These are phyloP conservation scores for Alloscopus bannaensis DNA, from an alignment of 2,888 invertebrate species.

Conservation along the genomic window DNA sequence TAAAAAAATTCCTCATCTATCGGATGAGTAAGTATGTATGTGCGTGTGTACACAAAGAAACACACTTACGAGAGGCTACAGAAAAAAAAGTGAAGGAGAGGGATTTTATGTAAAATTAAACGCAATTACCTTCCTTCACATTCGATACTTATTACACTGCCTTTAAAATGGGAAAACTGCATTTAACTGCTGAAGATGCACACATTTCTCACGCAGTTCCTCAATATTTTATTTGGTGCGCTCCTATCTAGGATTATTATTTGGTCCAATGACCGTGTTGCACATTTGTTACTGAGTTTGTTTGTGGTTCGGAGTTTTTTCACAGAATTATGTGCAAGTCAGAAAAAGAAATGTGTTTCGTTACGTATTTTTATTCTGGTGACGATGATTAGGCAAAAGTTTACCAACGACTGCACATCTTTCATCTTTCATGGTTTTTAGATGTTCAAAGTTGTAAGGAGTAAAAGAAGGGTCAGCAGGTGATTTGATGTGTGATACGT, in stretches of 20 bases:
- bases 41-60: no score
- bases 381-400: neutral
- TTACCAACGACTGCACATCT: no score
- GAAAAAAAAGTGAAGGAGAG: no score
- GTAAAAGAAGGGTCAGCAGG: slow-evolving; percentile 36
- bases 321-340: neutral
- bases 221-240: neutral
- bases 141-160: no score
- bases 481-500: slow-evolving; percentile 32
- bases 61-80: no score
- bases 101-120: no score
- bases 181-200: neutral
- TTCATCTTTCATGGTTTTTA: neutral
- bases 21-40: slow-evolving; percentile 26
- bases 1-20: no score
- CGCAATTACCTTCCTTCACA: no score
- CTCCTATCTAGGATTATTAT: slow-evolving; percentile 34
- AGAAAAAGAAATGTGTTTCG: slow-evolving; percentile 3
- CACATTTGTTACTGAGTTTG: slow-evolving; percentile 22
- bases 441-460: slow-evolving; percentile 28
- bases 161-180: slow-evolving; percentile 17
- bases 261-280: slow-evolving; percentile 46
- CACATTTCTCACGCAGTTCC: slow-evolving; percentile 2
- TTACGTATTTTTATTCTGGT: neutral
- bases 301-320: no score